These are phyloP conservation scores for Alca torda DNA, from an alignment of 2,797 vertebrate species.

Conservation along the genomic window DNA sequence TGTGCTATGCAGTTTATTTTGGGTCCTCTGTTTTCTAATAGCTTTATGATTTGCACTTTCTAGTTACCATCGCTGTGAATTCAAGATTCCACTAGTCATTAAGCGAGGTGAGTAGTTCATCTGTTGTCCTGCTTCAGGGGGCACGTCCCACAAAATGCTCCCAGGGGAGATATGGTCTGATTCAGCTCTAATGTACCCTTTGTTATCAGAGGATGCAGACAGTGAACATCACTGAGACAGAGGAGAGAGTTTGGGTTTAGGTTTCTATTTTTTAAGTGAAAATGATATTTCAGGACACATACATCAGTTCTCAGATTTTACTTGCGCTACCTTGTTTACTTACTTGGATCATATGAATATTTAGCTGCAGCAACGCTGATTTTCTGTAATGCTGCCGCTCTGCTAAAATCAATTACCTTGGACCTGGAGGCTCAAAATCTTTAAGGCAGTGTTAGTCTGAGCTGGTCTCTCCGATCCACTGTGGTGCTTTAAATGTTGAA, in stretches of 20 bases:
- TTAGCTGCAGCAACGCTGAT: background rate
- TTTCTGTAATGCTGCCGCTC: background rate
- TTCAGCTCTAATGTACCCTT: background rate
- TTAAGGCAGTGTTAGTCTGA: background rate
- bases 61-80: conserved; percentile 99
- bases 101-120: conserved; percentile 86
- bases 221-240: background rate
- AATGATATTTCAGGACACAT: background rate
- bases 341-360: background rate
- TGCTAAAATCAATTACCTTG: background rate
- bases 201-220: background rate
- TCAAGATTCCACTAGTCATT: conserved; percentile 93
- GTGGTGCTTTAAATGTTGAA: background rate
- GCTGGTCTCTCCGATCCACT: background rate
- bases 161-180: background rate
- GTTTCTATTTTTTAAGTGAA: background rate
- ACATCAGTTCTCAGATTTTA: background rate
- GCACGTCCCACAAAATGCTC: background rate
- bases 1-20: background rate
- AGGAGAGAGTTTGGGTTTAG: background rate
- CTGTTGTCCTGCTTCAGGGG: background rate
- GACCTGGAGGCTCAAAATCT: background rate
- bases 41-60: conserved; percentile 7
- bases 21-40: conserved; percentile 5
- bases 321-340: background rate